phyloP scores from a whole-genome alignment of 2,888 invertebrate species.

The Cepaea hortensis region DNA sequence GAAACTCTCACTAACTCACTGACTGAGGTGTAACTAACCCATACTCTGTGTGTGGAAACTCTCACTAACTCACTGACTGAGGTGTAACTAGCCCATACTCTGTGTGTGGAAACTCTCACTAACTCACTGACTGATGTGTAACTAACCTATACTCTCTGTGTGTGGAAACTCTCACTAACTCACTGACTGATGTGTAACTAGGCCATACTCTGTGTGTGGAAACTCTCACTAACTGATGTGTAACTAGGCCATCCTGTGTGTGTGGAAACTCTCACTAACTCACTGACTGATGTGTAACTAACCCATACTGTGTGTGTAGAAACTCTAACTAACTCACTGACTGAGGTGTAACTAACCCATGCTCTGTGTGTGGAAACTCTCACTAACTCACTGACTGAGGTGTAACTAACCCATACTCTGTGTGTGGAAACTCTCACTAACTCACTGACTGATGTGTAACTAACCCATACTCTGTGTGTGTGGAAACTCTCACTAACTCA shows the following conservation, averaged over 20 bases:
- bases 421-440: no score
- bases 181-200: no score
- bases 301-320: neutral
- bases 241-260: neutral
- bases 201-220: no score
- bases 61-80: neutral
- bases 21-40: conserved; percentile 23
- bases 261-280: neutral
- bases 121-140: neutral
- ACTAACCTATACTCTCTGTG: conserved; percentile 76
- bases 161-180: conserved; percentile 49
- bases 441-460: no score
- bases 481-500: no score
- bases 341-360: neutral
- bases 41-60: neutral
- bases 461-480: no score
- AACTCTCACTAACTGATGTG: no score
- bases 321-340: neutral
- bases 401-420: conserved; percentile 13
- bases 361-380: neutral
- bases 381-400: conserved; percentile 15
- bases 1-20: conserved; percentile 1
- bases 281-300: neutral
- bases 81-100: conserved; percentile 73
- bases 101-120: conserved; percentile 76